These are phyloP conservation scores for Stegostoma tigrinum DNA, from an alignment of 2,113 vertebrate genomes.

Conservation along the genomic window DNA sequence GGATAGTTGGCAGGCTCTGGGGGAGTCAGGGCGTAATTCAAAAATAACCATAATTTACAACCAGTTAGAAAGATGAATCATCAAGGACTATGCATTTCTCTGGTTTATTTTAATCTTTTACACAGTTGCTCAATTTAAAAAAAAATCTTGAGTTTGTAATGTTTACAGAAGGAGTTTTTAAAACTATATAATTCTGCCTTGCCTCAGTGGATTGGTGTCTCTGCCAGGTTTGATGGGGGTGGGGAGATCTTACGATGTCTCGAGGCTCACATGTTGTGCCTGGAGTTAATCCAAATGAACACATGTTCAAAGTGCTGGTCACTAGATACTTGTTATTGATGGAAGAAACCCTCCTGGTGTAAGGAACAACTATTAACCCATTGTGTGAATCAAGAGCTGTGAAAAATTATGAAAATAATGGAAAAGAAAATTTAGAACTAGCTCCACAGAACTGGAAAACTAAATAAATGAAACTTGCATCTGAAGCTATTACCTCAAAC, in stretches of 20 bases:
- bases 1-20: too few relatives aligned
- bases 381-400: not conserved
- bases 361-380: not conserved
- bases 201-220: not conserved
- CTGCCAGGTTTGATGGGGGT: not conserved
- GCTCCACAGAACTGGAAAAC: not conserved
- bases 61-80: not conserved
- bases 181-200: not conserved
- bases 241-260: not conserved
- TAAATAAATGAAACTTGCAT: not conserved
- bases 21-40: too few relatives aligned
- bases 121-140: not conserved
- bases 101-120: not conserved
- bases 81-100: not conserved
- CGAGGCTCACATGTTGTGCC: not conserved
- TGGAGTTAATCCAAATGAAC: not conserved
- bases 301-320: not conserved
- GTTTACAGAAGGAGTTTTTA: not conserved
- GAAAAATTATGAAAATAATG: not conserved
- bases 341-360: not conserved
- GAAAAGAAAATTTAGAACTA: not conserved
- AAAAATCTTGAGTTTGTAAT: not conserved
- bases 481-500: not conserved
- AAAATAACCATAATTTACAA: not conserved
- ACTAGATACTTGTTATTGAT: slow-evolving; percentile 28